Percentiles rank a stretch among this genome's conserved stretches.
phyloP scores from a whole-genome alignment of 2,888 invertebrate species.

The Troides aeacus region DNA sequence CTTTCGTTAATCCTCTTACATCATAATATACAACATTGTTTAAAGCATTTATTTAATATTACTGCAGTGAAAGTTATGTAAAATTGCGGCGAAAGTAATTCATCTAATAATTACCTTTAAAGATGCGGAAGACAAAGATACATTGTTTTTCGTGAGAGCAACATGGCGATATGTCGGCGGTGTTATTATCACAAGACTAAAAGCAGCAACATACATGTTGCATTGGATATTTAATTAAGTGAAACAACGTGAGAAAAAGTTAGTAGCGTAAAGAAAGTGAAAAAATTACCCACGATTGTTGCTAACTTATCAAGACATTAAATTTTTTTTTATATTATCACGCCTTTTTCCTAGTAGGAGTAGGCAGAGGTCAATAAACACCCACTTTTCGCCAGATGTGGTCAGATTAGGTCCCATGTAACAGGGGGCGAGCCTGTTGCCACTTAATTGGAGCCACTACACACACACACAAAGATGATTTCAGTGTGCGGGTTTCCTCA shows the following conservation, averaged over 20 bases:
- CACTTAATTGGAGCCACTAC: too few relatives aligned
- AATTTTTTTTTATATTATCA: too few relatives aligned
- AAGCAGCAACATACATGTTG: slow-evolving; percentile 11
- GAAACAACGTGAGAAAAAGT: slow-evolving; percentile 8
- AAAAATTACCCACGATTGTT: not conserved
- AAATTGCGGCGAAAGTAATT: slow-evolving; percentile 25
- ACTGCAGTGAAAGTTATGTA: slow-evolving; percentile 22
- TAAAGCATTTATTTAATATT: too few relatives aligned
- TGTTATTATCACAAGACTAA: slow-evolving; percentile 17
- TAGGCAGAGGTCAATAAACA: too few relatives aligned
- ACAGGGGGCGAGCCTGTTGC: too few relatives aligned
- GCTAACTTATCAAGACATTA: not conserved
- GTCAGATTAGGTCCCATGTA: too few relatives aligned
- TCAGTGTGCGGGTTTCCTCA: too few relatives aligned
- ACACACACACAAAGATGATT: too few relatives aligned
- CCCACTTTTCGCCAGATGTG: too few relatives aligned
- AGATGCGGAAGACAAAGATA: slow-evolving; percentile 30
- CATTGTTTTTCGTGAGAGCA: slow-evolving; percentile 30
- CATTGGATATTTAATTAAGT: slow-evolving; percentile 5
- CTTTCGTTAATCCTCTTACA: too few relatives aligned
- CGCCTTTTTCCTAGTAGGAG: too few relatives aligned
- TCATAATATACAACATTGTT: not conserved
- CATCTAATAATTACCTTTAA: slow-evolving; percentile 24
- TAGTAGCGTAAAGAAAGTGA: not conserved
- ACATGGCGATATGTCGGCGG: slow-evolving; percentile 12